Conservation (phyloP, 2,888 invertebrate species). For the Epistrophella euchroma region DNA sequence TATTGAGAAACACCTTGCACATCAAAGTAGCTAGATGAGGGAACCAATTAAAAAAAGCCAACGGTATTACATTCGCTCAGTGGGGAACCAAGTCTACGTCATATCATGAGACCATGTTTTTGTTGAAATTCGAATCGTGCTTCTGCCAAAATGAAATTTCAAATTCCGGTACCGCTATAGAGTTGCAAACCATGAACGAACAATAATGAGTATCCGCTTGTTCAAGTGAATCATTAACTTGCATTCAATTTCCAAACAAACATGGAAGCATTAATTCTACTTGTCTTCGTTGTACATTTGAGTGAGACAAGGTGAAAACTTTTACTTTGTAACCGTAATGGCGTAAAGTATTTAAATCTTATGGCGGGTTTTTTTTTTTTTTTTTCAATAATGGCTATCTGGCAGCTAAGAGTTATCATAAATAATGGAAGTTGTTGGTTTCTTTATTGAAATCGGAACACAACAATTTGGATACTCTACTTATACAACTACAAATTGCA, state of each 20-base stretch:
- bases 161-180: background rate
- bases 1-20: too few relatives aligned
- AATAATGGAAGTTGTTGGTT: background rate
- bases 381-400: background rate
- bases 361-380: background rate
- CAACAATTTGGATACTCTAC: background rate
- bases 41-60: background rate
- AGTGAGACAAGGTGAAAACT: conserved; percentile 16
- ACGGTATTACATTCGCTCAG: background rate
- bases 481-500: background rate
- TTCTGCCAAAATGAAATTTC: background rate
- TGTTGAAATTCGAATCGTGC: background rate
- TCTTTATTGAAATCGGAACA: conserved; percentile 25
- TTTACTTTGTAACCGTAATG: conserved; percentile 17
- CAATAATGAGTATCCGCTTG: conserved; percentile 15
- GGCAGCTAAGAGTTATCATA: background rate
- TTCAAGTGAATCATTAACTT: conserved; percentile 13
- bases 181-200: conserved; percentile 3
- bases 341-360: conserved; percentile 18
- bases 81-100: background rate
- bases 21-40: background rate
- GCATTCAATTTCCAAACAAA: conserved; percentile 22
- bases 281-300: conserved; percentile 4
- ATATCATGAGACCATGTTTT: background rate
- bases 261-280: conserved; percentile 7